phyloP scores from a whole-genome alignment of 1,140 invertebrate genomes.

The Lutraria rhynchaena region DNA sequence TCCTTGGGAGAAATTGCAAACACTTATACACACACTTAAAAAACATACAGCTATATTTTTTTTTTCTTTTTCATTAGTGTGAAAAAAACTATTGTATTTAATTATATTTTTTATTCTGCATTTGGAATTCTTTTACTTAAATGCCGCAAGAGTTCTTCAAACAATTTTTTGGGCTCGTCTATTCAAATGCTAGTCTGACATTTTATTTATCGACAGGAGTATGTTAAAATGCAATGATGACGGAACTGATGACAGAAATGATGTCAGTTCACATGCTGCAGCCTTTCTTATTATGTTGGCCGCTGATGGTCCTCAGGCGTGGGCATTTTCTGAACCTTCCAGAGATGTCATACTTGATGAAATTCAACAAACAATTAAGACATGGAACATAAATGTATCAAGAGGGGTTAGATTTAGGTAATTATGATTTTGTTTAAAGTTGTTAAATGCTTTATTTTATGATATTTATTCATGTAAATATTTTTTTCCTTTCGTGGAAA shows the following conservation, averaged over 20 bases:
- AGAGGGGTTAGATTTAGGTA: conserved; percentile 51
- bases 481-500: no score
- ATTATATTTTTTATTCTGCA: neutral
- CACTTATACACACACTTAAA: no score
- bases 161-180: neutral
- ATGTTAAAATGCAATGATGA: neutral
- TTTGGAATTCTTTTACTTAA: neutral
- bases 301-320: conserved; percentile 11
- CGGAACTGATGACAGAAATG: conserved; percentile 12
- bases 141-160: neutral
- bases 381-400: conserved; percentile 32
- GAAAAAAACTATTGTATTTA: neutral
- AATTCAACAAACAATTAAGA: conserved; percentile 24
- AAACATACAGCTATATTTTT: no score
- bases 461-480: no score
- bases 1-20: no score
- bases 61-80: no score
- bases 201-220: neutral
- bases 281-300: conserved; percentile 33
- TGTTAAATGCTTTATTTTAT: no score
- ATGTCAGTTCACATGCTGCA: conserved; percentile 47
- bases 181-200: neutral
- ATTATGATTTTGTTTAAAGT: no score
- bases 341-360: conserved; percentile 24
- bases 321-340: conserved; percentile 20